A percentile compares a stretch with the other conserved stretches of the same genome.
Conservation (phyloP, 2,888 invertebrate genomes). For the Tribolium freemani region DNA sequence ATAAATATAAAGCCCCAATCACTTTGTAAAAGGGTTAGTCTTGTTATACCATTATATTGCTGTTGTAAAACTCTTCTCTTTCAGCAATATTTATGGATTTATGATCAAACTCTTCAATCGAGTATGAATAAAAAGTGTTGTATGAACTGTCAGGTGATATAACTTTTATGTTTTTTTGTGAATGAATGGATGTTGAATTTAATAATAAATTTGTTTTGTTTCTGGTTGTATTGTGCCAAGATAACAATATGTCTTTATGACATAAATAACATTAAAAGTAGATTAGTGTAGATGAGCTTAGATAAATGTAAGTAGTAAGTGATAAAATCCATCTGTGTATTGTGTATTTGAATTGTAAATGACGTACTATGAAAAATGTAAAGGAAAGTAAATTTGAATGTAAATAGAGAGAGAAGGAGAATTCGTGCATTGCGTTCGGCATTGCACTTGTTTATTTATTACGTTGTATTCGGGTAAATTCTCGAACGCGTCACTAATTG, state of each 20-base stretch:
- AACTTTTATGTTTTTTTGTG: not conserved
- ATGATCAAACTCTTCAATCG: constrained; percentile 1
- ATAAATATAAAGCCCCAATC: not conserved
- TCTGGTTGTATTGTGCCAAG: not conserved
- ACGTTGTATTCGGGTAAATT: constrained; percentile 43
- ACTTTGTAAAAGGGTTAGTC: not conserved
- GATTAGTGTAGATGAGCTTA: constrained; percentile 16
- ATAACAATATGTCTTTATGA: constrained; percentile 4
- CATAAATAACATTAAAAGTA: constrained; percentile 6
- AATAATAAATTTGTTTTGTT: not conserved
- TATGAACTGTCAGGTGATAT: not conserved
- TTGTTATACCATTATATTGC: constrained; percentile 1
- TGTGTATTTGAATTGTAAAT: constrained; percentile 19
- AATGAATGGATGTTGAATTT: not conserved
- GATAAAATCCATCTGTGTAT: constrained; percentile 15
- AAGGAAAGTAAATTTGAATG: constrained; percentile 36
- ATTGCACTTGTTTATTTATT: constrained; percentile 40
- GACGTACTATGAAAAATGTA: constrained; percentile 28
- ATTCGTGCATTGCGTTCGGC: not conserved
- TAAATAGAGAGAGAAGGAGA: constrained; percentile 29
- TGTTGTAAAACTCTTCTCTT: constrained; percentile 3
- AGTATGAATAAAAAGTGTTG: not conserved
- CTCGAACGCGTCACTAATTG: constrained; percentile 44
- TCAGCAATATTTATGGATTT: constrained; percentile 20
- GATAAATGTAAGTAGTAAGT: constrained; percentile 8